Evolutionary conservation across 1,140 invertebrate species (phyloP).

Genomic region (Drosophila subpulchrella): DNA sequence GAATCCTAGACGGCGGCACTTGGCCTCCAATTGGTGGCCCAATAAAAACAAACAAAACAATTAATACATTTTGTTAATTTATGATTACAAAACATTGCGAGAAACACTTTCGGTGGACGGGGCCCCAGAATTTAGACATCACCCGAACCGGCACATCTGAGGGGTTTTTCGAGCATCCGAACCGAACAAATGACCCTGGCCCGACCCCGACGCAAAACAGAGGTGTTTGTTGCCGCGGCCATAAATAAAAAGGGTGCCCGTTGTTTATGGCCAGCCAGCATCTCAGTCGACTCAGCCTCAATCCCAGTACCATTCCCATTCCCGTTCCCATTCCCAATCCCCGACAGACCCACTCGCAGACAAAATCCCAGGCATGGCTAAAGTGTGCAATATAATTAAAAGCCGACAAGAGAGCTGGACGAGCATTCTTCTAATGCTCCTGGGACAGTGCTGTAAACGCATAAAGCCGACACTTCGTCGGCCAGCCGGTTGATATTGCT

Average conservation of each 20-base stretch:
- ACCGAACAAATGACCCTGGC: constrained; percentile 33
- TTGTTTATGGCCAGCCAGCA: constrained; percentile 71
- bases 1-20: constrained; percentile 65
- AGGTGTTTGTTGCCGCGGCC: constrained; percentile 79
- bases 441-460: constrained; percentile 69
- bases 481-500: constrained; percentile 42
- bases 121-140: constrained; percentile 77
- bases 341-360: constrained; percentile 40
- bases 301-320: constrained; percentile 22
- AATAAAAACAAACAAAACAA: constrained; percentile 83
- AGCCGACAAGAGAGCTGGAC: constrained; percentile 75
- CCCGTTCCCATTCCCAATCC: constrained; percentile 7
- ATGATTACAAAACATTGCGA: constrained; percentile 83
- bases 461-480: constrained; percentile 65
- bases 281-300: constrained; percentile 25
- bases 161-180: constrained; percentile 31
- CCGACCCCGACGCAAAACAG: constrained; percentile 67
- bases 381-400: constrained; percentile 84
- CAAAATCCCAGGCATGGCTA: constrained; percentile 68
- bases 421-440: constrained; percentile 73
- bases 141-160: constrained; percentile 56
- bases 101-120: constrained; percentile 69
- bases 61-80: constrained; percentile 84
- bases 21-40: constrained; percentile 66
- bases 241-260: constrained; percentile 83